Percentiles rank a stretch among this genome's conserved stretches.
These are phyloP conservation scores for Rostratula benghalensis DNA, from an alignment of 2,113 vertebrate genomes.

Conservation along the genomic window DNA sequence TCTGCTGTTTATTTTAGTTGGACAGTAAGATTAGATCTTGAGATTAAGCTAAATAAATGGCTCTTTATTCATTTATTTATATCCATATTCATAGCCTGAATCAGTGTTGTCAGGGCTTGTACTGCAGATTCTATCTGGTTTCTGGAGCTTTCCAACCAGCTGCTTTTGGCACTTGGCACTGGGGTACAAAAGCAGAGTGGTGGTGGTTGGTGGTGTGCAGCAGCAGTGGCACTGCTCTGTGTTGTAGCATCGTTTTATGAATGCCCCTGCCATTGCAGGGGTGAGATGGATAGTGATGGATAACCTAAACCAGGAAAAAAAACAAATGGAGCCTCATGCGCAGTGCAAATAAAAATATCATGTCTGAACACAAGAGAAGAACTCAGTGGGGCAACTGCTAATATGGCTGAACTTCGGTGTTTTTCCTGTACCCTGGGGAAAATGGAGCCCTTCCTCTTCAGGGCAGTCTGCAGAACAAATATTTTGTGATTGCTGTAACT, in stretches of 20 bases:
- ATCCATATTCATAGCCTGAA: not conserved
- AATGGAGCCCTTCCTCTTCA: accelerated
- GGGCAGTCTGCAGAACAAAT: not conserved
- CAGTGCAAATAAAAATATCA: not conserved
- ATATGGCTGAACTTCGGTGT: not conserved
- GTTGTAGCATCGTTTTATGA: not conserved
- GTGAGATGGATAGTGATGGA: not conserved
- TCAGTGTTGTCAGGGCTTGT: not conserved
- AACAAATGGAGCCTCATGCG: accelerated
- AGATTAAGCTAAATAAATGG: not conserved
- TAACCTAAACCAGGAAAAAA: not conserved
- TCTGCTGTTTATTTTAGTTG: not conserved
- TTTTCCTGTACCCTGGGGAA: not conserved
- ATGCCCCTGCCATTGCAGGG: not conserved
- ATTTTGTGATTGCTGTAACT: not conserved
- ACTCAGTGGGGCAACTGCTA: not conserved
- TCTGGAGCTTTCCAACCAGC: not conserved
- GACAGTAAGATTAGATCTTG: not conserved
- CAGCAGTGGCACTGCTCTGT: not conserved
- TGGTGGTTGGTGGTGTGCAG: not conserved
- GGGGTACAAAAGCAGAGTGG: not conserved
- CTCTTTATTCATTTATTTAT: not conserved
- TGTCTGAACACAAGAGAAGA: not conserved
- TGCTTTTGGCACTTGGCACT: not conserved
- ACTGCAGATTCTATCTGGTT: not conserved